Percentiles rank a stretch among this genome's conserved stretches.
phyloP scores from a whole-genome alignment of 2,113 vertebrate genomes.

The Asarcornis scutulata region DNA sequence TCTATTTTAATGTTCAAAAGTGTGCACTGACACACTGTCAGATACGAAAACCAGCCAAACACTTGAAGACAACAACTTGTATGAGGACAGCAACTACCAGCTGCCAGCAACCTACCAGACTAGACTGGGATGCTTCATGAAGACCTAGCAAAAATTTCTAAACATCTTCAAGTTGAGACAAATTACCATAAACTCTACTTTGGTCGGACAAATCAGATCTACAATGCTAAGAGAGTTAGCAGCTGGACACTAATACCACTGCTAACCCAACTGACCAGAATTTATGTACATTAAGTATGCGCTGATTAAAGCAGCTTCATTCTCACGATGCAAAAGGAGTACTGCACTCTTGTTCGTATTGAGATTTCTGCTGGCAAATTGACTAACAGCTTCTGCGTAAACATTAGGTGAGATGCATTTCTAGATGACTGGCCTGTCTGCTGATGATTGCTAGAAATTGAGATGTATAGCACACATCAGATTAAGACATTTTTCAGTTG shows the following conservation, averaged over 20 bases:
- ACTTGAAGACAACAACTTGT: neutral
- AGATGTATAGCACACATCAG: neutral
- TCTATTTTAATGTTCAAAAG: accelerated
- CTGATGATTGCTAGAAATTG: neutral
- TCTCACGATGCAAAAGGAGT: neutral
- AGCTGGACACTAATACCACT: neutral
- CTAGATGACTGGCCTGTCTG: neutral
- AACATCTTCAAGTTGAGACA: neutral
- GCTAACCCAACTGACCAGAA: neutral
- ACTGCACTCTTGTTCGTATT: neutral
- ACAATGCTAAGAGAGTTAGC: neutral
- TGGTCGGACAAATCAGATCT: neutral
- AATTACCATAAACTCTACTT: neutral
- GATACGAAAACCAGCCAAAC: neutral
- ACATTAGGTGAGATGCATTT: neutral
- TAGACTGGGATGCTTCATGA: neutral
- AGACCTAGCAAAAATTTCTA: neutral
- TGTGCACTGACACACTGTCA: neutral
- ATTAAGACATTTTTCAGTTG: neutral
- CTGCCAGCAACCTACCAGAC: neutral
- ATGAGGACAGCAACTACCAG: neutral
- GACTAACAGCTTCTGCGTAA: neutral
- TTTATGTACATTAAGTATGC: neutral
- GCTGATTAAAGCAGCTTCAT: neutral
- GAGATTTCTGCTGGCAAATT: neutral